These are phyloP conservation scores for Toxotes chatareus DNA, from an alignment of 2,113 vertebrate genomes.

Conservation along the genomic window DNA sequence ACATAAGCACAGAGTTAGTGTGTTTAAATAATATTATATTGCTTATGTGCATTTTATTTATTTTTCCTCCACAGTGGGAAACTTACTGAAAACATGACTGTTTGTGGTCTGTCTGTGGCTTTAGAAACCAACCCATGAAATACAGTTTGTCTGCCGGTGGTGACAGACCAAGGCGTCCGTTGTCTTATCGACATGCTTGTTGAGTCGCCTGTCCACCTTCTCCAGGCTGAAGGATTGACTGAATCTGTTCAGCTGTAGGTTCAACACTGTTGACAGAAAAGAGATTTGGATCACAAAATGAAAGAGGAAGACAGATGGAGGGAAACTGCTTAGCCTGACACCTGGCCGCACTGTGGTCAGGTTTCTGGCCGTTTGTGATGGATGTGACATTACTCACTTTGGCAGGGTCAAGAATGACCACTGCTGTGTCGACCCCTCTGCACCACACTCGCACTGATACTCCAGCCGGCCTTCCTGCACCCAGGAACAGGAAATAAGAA, in stretches of 20 bases:
- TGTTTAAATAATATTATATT: too few species aligned
- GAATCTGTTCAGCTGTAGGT: constrained; percentile 1
- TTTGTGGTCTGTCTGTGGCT: too few species aligned
- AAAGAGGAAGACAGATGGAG: background rate
- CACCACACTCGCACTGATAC: background rate
- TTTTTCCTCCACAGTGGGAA: too few species aligned
- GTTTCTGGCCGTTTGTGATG: background rate
- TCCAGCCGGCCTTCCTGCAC: background rate
- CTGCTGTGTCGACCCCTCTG: background rate
- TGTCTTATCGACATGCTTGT: too few species aligned
- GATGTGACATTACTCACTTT: constrained; percentile 3
- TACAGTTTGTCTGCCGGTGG: too few species aligned
- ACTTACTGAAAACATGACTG: too few species aligned
- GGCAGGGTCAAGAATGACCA: background rate
- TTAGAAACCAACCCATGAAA: too few species aligned
- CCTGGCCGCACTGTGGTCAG: background rate
- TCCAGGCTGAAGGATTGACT: background rate
- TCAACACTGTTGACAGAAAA: background rate
- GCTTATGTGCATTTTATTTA: too few species aligned
- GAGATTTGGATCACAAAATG: background rate
- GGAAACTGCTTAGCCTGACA: background rate
- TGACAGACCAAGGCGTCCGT: too few species aligned
- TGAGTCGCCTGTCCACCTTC: background rate
- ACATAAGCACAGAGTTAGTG: too few species aligned
- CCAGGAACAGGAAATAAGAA: background rate